Conservation (phyloP, 2,888 invertebrate species). For the Coremacera marginata region DNA sequence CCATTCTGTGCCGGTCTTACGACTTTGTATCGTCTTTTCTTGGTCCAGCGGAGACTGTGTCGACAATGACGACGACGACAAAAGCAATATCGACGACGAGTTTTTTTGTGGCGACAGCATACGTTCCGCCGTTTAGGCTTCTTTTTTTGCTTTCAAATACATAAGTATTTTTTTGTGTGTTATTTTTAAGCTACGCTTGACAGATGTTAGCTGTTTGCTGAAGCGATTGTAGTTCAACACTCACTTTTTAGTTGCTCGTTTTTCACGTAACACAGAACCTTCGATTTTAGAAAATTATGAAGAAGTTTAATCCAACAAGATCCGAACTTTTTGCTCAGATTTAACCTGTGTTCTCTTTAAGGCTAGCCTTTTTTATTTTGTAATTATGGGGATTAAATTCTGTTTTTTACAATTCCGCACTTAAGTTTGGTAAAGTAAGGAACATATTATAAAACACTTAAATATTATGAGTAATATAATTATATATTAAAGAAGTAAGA, state of each 20-base stretch:
- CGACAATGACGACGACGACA: not conserved
- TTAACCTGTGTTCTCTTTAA: not conserved
- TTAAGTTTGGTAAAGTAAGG: not conserved
- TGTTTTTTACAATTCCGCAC: not conserved
- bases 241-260: not conserved
- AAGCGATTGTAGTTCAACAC: not conserved
- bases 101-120: not conserved
- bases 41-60: conserved; percentile 45
- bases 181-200: conserved; percentile 1
- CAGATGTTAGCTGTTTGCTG: not conserved
- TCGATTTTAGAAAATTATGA: not conserved
- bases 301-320: not conserved
- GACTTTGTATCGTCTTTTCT: conserved; percentile 35
- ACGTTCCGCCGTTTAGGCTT: conserved; percentile 48
- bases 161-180: not conserved
- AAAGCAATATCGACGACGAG: not conserved
- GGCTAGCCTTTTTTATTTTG: not conserved
- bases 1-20: conserved; percentile 42
- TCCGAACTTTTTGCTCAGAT: not conserved
- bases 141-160: conserved; percentile 48
- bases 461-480: not conserved
- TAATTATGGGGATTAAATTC: not conserved
- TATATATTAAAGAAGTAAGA: not conserved
- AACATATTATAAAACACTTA: not conserved
- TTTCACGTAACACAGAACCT: not conserved